A percentile compares a stretch with the other conserved stretches of the same genome.
These are phyloP conservation scores for Poliocrania exsul DNA, from an alignment of 2,797 vertebrate genomes.

Conservation along the genomic window DNA sequence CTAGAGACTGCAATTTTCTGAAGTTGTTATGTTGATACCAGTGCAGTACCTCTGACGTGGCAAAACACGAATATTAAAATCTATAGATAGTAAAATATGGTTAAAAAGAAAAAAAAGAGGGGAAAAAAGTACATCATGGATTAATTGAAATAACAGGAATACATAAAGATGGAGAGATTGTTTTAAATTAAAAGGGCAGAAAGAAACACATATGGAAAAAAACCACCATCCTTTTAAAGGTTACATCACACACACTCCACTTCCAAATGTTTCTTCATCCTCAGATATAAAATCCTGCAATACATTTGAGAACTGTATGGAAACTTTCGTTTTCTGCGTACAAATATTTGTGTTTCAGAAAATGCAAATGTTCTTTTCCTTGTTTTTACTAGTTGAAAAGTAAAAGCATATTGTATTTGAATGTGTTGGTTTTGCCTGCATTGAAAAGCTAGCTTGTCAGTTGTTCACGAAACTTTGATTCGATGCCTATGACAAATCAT, in stretches of 20 bases:
- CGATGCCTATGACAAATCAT: background rate
- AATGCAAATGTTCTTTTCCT: background rate
- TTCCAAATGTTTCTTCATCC: background rate
- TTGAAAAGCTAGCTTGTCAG: conserved; percentile 7
- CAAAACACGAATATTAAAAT: background rate
- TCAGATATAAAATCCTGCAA: background rate
- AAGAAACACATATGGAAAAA: background rate
- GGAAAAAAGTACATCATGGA: background rate
- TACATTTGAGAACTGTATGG: background rate
- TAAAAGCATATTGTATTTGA: background rate
- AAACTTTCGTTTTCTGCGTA: background rate
- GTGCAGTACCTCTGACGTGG: background rate
- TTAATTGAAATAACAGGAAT: background rate
- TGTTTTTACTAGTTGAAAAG: background rate
- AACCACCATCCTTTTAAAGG: background rate
- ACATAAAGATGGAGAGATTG: background rate
- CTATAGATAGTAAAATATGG: background rate
- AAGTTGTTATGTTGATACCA: background rate
- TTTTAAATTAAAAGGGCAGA: background rate
- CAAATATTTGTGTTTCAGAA: background rate
- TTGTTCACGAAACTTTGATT: conserved; percentile 12
- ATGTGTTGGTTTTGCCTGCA: conserved; percentile 51
- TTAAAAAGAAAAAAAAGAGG: background rate
- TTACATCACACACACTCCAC: background rate
- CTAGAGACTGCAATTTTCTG: background rate